Percentiles rank a stretch among this genome's conserved stretches.
These are phyloP conservation scores for Musca domestica DNA, from an alignment of 1,140 invertebrate species.

Conservation along the genomic window DNA sequence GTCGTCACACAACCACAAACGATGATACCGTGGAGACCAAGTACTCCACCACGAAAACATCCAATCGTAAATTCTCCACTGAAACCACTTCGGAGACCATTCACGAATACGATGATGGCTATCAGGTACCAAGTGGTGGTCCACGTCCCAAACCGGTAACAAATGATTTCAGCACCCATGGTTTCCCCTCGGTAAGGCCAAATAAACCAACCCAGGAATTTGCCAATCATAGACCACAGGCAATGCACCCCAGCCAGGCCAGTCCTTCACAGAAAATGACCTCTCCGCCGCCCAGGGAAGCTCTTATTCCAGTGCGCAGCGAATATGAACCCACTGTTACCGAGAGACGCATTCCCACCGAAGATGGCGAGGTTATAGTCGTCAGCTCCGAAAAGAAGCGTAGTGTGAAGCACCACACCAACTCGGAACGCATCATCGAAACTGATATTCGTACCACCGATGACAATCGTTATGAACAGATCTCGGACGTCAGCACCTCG, in stretches of 20 bases:
- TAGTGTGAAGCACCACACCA: conserved; percentile 35
- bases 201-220: conserved; percentile 49
- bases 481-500: background rate
- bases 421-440: conserved; percentile 43
- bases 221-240: conserved; percentile 33
- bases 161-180: conserved; percentile 46
- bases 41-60: conserved; percentile 45
- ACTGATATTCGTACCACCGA: conserved; percentile 35
- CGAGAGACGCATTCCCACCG: background rate
- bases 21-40: conserved; percentile 31
- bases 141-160: conserved; percentile 3
- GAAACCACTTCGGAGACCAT: conserved; percentile 50
- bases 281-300: background rate
- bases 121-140: background rate
- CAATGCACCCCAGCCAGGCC: background rate
- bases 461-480: conserved; percentile 22
- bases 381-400: conserved; percentile 32
- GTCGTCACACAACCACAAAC: conserved; percentile 9
- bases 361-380: conserved; percentile 33
- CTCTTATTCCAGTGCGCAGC: background rate
- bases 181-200: conserved; percentile 47
- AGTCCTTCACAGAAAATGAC: background rate
- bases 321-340: conserved; percentile 7
- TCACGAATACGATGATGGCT: conserved; percentile 36
- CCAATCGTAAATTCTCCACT: conserved; percentile 44